Evolutionary conservation across 2,888 invertebrate genomes (phyloP).

Genomic region (Harpagoxenus sublaevis): DNA sequence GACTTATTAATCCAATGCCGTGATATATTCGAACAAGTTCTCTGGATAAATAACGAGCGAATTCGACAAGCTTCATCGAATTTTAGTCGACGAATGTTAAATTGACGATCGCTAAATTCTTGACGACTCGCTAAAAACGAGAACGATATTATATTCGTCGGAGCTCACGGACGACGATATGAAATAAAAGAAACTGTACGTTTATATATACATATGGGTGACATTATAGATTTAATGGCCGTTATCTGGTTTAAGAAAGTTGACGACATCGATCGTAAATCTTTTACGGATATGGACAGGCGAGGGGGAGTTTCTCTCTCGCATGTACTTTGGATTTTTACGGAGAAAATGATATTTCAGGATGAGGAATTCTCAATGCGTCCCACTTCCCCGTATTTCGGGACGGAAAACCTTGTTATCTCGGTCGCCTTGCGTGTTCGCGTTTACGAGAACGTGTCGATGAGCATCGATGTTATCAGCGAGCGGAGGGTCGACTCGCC

Average conservation of each 20-base stretch:
- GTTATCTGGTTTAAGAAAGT: slow-evolving; percentile 40
- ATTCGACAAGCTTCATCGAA: slow-evolving; percentile 11
- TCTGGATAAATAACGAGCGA: slow-evolving; percentile 1
- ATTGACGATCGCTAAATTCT: slow-evolving; percentile 32
- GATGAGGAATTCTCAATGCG: not conserved
- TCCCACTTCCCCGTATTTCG: slow-evolving; percentile 18
- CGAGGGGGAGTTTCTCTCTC: not conserved
- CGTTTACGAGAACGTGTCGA: slow-evolving; percentile 45
- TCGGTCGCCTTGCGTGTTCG: slow-evolving; percentile 32
- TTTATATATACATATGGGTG: slow-evolving; percentile 2
- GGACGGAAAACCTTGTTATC: not conserved
- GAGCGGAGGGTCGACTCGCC: slow-evolving; percentile 33
- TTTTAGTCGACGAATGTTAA: slow-evolving; percentile 28
- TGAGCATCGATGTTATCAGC: slow-evolving; percentile 31
- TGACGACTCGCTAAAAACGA: slow-evolving; percentile 40
- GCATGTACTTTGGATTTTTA: not conserved
- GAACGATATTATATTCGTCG: slow-evolving; percentile 6
- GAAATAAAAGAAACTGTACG: slow-evolving; percentile 25
- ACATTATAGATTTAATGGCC: slow-evolving; percentile 29
- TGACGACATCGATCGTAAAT: slow-evolving; percentile 47
- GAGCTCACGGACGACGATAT: not conserved
- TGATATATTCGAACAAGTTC: not conserved
- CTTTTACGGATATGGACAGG: slow-evolving; percentile 21
- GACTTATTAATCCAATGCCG: not conserved
- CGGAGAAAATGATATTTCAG: slow-evolving; percentile 20